Evolutionary conservation across 2,888 invertebrate genomes (phyloP).

Genomic region (Stratiomys singularior): DNA sequence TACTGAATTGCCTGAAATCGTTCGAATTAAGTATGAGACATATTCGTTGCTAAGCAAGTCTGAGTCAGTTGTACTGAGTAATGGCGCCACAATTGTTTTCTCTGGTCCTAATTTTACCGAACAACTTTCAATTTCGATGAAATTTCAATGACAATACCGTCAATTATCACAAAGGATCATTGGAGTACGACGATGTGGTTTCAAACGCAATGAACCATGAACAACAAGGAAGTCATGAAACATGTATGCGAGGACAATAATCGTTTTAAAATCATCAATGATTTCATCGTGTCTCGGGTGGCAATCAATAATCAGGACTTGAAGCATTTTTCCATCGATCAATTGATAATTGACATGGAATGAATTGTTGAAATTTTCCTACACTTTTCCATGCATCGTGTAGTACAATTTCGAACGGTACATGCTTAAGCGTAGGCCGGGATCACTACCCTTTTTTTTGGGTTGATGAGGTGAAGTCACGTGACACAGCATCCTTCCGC

Average conservation of each 20-base stretch:
- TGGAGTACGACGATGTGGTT: slow-evolving; percentile 36
- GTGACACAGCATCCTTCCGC: background rate
- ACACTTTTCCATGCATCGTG: background rate
- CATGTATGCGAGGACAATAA: background rate
- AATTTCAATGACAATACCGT: slow-evolving; percentile 44
- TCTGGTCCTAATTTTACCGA: no score
- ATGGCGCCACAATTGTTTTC: no score
- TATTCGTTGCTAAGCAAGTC: no score
- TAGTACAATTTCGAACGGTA: background rate
- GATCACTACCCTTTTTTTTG: slow-evolving; percentile 21
- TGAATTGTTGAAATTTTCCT: slow-evolving; percentile 37
- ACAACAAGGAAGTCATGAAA: background rate
- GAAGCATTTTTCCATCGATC: slow-evolving; percentile 41
- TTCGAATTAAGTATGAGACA: no score
- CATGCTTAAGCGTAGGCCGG: background rate
- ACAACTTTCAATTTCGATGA: no score
- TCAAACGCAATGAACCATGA: slow-evolving; percentile 40
- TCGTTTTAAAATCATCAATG: slow-evolving; percentile 33
- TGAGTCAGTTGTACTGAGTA: no score
- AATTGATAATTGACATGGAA: slow-evolving; percentile 44
- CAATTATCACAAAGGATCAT: slow-evolving; percentile 30
- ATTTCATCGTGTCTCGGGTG: background rate
- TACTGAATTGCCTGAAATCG: no score
- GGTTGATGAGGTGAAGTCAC: background rate
- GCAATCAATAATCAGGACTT: slow-evolving; percentile 38